These are phyloP conservation scores for Rhyacophila evoluta DNA, from an alignment of 2,888 invertebrate genomes.

Conservation along the genomic window DNA sequence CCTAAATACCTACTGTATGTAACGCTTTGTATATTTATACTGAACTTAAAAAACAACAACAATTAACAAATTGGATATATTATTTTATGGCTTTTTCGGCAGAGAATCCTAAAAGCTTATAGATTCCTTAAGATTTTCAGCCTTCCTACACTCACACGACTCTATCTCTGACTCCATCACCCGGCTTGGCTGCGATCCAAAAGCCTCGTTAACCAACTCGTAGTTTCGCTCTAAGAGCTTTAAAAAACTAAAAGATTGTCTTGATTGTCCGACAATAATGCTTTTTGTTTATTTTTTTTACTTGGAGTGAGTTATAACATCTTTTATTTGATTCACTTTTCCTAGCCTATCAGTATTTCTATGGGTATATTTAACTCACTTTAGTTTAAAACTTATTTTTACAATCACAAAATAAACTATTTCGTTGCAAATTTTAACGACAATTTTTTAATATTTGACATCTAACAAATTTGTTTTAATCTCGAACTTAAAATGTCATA, in stretches of 20 bases:
- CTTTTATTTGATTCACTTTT: neutral
- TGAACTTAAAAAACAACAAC: neutral
- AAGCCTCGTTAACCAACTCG: constrained; percentile 34
- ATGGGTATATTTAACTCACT: too few relatives aligned
- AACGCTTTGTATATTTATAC: too few relatives aligned
- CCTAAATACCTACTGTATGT: too few relatives aligned
- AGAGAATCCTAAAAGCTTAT: neutral
- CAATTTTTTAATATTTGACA: too few relatives aligned
- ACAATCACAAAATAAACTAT: too few relatives aligned
- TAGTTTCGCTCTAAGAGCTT: constrained; percentile 27
- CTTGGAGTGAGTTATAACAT: neutral
- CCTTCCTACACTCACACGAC: constrained; percentile 21
- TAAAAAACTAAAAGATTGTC: neutral
- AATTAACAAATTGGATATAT: neutral
- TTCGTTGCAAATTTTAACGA: too few relatives aligned
- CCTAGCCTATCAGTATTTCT: too few relatives aligned
- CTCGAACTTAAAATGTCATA: too few relatives aligned
- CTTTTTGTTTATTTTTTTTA: neutral
- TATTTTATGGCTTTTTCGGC: constrained; percentile 6
- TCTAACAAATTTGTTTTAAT: too few relatives aligned
- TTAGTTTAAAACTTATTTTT: too few relatives aligned
- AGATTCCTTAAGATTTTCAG: constrained; percentile 29
- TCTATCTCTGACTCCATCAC: constrained; percentile 42
- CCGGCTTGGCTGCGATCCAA: constrained; percentile 38
- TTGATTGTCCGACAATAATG: neutral